Conservation (phyloP, 1,140 invertebrate species). For the Telenomus remus region DNA sequence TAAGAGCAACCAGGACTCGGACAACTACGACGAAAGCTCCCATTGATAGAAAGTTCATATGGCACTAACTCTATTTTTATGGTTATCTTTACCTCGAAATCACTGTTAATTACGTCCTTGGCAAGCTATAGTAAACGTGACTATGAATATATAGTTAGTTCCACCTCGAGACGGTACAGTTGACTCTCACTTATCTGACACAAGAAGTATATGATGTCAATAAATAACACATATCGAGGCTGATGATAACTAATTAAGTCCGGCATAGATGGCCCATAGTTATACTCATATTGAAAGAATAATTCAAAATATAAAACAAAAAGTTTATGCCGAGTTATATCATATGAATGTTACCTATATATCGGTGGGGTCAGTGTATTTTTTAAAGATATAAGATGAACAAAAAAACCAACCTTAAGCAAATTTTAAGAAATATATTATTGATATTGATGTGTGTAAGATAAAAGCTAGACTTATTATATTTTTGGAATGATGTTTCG, state of each 20-base stretch:
- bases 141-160: conserved; percentile 54
- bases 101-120: conserved; percentile 17
- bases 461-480: conserved; percentile 40
- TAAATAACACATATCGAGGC: too few species aligned
- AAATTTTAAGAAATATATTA: conserved; percentile 49
- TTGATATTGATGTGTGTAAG: conserved; percentile 49
- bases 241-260: too few species aligned
- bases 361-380: conserved; percentile 38
- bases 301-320: conserved; percentile 10
- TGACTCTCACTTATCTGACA: conserved; percentile 52
- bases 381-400: conserved; percentile 34
- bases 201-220: background rate
- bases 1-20: conserved; percentile 32
- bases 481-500: conserved; percentile 50
- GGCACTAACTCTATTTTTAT: conserved; percentile 54
- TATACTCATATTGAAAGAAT: conserved; percentile 17
- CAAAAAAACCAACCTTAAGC: conserved; percentile 25
- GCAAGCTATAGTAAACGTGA: conserved; percentile 32
- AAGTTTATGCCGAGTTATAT: conserved; percentile 32
- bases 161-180: conserved; percentile 40
- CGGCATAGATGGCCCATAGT: conserved; percentile 10
- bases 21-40: conserved; percentile 42
- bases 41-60: conserved; percentile 50
- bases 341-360: conserved; percentile 25
- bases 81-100: conserved; percentile 39